Conservation (phyloP, 1,140 invertebrate species). For the Bathynomus jamesi region DNA sequence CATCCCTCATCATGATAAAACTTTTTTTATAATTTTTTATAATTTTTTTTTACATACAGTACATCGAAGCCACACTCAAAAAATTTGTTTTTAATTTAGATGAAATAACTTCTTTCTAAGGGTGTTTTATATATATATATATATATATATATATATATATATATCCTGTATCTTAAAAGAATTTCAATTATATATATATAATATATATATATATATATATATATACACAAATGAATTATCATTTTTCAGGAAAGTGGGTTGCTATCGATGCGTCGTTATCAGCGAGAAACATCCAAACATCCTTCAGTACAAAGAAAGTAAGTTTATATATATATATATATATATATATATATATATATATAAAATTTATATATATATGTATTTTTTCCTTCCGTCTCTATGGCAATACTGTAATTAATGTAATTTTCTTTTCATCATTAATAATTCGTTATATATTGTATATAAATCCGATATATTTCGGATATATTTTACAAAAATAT, state of each 20-base stretch:
- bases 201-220: neutral
- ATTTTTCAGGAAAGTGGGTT: slow-evolving; percentile 38
- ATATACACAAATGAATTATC: neutral
- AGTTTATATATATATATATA: slow-evolving; percentile 39
- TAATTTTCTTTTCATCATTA: too few relatives aligned
- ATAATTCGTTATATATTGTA: too few relatives aligned
- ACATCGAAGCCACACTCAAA: too few relatives aligned
- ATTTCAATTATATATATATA: neutral
- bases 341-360: neutral
- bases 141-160: neutral
- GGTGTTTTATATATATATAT: neutral
- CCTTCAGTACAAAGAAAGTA: slow-evolving; percentile 59
- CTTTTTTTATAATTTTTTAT: too few relatives aligned
- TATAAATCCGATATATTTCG: too few relatives aligned
- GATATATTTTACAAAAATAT: too few relatives aligned
- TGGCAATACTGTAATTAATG: too few relatives aligned
- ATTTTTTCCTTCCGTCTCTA: too few relatives aligned
- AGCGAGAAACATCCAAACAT: slow-evolving; percentile 56
- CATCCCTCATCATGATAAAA: too few relatives aligned
- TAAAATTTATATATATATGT: neutral
- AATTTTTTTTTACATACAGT: too few relatives aligned
- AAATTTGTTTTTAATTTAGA: too few relatives aligned
- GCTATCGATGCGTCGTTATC: slow-evolving; percentile 56
- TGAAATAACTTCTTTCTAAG: too few relatives aligned
- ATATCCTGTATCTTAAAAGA: neutral